Evolutionary conservation across 2,113 vertebrate genomes (phyloP).

Genomic region (Rhineura floridana): DNA sequence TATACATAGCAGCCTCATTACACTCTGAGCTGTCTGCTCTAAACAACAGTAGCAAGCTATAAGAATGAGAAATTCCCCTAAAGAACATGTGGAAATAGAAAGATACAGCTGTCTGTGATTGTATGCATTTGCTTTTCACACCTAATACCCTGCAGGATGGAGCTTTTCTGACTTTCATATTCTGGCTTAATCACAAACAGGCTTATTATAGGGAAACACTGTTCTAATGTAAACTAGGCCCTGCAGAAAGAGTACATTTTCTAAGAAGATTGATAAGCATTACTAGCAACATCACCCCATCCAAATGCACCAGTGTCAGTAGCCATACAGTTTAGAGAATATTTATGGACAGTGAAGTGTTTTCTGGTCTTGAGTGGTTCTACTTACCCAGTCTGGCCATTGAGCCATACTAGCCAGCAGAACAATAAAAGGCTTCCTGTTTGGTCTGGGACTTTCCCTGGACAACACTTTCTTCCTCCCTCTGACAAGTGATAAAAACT

Average conservation of each 20-base stretch:
- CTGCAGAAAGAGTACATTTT: not conserved
- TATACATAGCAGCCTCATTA: too few species aligned
- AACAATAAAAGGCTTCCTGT: not conserved
- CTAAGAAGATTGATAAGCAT: not conserved
- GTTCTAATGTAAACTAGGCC: not conserved
- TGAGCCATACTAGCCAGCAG: not conserved
- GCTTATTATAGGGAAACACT: not conserved
- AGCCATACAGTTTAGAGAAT: too few species aligned
- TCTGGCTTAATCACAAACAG: not conserved
- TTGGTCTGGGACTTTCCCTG: not conserved
- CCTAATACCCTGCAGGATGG: not conserved
- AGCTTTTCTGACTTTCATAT: not conserved
- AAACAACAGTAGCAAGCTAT: too few species aligned
- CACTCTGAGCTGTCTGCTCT: too few species aligned
- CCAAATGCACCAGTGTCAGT: not conserved
- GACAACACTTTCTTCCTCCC: too few species aligned
- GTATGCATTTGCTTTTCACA: too few species aligned
- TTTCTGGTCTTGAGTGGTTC: too few species aligned
- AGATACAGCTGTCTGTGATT: too few species aligned
- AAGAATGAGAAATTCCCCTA: too few species aligned
- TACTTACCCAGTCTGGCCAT: not conserved
- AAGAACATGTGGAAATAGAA: too few species aligned
- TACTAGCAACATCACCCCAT: not conserved
- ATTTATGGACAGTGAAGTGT: too few species aligned
- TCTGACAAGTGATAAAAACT: not conserved